phyloP scores from a whole-genome alignment of 37 sponge, comb jelly and placozoan genomes.

The Haliclona indistincta region DNA sequence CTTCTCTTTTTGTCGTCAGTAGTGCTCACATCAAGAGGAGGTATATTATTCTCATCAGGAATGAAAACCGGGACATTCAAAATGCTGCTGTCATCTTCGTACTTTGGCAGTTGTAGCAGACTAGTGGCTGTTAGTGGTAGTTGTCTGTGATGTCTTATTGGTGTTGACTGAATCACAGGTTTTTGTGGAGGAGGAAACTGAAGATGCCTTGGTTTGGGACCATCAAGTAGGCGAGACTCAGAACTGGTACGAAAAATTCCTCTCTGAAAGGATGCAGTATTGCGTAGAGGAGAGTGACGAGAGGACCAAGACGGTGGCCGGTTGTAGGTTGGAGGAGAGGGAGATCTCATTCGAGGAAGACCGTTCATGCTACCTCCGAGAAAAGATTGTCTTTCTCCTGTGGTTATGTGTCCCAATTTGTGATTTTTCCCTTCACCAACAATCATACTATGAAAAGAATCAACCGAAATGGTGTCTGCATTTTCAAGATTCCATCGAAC shows the following conservation, averaged over 20 bases:
- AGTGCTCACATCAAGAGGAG: background rate
- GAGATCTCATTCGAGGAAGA: background rate
- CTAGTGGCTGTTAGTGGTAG: background rate
- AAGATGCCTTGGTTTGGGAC: background rate
- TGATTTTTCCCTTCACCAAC: no score
- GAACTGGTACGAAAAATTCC: background rate
- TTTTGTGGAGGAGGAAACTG: background rate
- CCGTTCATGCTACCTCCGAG: background rate
- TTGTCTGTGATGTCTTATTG: no score
- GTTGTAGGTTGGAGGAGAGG: background rate
- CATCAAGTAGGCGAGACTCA: background rate
- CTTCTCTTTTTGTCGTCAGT: background rate
- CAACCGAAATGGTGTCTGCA: conserved; percentile 29
- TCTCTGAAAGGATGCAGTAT: background rate
- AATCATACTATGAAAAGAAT: no score
- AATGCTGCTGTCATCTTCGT: background rate
- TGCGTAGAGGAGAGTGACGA: background rate
- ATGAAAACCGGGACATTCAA: background rate
- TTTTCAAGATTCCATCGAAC: conserved; percentile 59
- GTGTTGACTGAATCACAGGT: no score
- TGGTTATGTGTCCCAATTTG: no score
- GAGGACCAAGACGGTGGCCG: background rate
- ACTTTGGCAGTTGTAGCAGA: background rate
- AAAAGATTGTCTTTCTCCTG: background rate
- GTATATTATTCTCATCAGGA: background rate